Evolutionary conservation across 2,888 invertebrate genomes (phyloP), one percentile per base, ranked within the genome.

Genomic region (Synergus itoensis): DNA sequence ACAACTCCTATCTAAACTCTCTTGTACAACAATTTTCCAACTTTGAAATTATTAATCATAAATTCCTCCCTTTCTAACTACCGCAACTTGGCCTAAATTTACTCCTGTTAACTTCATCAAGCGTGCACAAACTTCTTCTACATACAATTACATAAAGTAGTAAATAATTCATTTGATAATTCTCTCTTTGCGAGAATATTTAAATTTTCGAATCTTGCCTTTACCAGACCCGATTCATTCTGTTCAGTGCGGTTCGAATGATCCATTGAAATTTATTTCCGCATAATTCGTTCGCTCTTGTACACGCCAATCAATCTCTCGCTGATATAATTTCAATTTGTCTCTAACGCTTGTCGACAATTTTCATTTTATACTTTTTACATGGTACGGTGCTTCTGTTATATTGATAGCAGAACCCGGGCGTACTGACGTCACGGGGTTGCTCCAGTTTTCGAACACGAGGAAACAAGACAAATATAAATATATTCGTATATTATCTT

Each of bases 291-390:
- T 78, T 60, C 40, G n/a, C 63, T 41, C 77, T 43, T 11, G 48
- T 14, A 21, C 62, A 67, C 43, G 64, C 69, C 48, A 57, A 76
- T 81, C 69, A 77, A 79, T 77, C 73, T 79, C 43, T 77, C 14
- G 36, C 18, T 48, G 14, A 63, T 73, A 78, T 80, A 53, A 80
- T 73, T 78, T 76, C 73, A 79, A 82, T 73, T 73, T 69, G 77
- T 76, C 76, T 76, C 76, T 69, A 78, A 78, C 40, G 67, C 18
- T 41, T 36, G 53, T 63, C 62, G 76, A 78, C 45, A 63, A 63
- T 76, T 77, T 69, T 77, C 5, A 73, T 73, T 73, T 8, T 45
- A 73, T 48, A 16, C 48, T 73, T 73, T 73, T 73, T 48, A n/a
- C n/a, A 73, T 40, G 36, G n/a, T 73, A 53, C 40, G 53, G 53